Conservation (phyloP, 2,888 invertebrate genomes). For the Amphipoea oculea region DNA sequence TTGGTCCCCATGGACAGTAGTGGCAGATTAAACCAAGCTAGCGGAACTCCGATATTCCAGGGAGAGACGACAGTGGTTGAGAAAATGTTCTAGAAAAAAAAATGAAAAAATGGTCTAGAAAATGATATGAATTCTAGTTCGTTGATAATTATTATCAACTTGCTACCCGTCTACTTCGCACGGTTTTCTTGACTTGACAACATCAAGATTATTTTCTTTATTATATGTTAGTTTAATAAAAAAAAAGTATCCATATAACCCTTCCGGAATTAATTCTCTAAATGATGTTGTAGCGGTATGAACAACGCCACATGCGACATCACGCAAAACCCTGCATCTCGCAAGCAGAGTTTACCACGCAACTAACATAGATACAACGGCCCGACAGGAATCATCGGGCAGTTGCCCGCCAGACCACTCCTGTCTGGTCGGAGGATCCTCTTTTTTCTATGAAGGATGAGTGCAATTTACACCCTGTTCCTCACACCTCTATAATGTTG, state of each 20-base stretch:
- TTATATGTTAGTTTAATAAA: neutral
- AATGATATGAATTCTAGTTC: slow-evolving; percentile 10
- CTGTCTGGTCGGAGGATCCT: too few relatives aligned
- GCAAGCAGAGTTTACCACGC: too few relatives aligned
- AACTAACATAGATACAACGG: too few relatives aligned
- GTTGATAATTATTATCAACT: neutral
- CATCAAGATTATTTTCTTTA: neutral
- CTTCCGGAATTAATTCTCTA: neutral
- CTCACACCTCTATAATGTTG: too few relatives aligned
- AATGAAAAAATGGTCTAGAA: too few relatives aligned
- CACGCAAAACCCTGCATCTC: too few relatives aligned
- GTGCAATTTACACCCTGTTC: too few relatives aligned
- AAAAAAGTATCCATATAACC: neutral
- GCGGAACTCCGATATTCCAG: slow-evolving; percentile 43
- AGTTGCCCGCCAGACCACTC: too few relatives aligned
- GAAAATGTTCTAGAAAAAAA: slow-evolving; percentile 54
- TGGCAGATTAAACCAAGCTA: slow-evolving; percentile 62
- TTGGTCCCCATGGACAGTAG: slow-evolving; percentile 52
- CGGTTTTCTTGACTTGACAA: neutral
- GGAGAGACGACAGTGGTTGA: slow-evolving; percentile 34
- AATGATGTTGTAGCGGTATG: neutral
- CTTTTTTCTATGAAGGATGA: too few relatives aligned
- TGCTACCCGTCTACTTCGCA: neutral
- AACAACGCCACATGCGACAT: too few relatives aligned
- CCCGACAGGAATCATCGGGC: too few relatives aligned